Base-by-base conservation (phyloP, 2,888 invertebrate species). In the Pachliopta kotzebuea region DNA sequence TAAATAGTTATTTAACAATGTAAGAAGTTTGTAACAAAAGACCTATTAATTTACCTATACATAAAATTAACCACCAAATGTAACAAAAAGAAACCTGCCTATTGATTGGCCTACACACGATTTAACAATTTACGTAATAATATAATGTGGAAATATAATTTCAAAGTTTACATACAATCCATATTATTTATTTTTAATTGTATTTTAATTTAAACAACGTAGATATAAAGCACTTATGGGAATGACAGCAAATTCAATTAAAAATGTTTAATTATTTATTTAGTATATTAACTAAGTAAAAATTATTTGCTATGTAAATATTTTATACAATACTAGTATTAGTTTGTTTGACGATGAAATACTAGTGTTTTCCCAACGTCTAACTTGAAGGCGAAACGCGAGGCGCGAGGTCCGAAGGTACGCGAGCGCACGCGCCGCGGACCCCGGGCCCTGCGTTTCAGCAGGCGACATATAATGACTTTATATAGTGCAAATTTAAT, bases 221-320 rank as follows among this genome's bases (percentile, higher is more conserved):
- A 88, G 86, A 86, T 88, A 91, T 92, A 92, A 92, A 92, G 92
- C 92, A 92, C 92, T 92, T 92, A 86, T 92, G 92, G 92, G 89
- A 91, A 92, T 92, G 92, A 92, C 90, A 92, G 92, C 92, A 91
- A 92, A 92, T 92, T 89, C 88, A 92, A 92, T 92, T 88, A 92
- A 90, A 92, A 92, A 90, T 85, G 85, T 87, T 89, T 83, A 83
- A 83, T 86, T 87, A 88, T 87, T 87, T 85, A 87, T 89, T 90
- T 88, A 88, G 81, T 89, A 86, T 85, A 88, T 86, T 90, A 91
- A 91, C 90, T 90, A 90, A 91, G 88, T 90, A 91, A 90, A 90
- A 91, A 90, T 90, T 90, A 90, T 89, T 88, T 80, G 81, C 91
- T 91, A 91, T 89, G 84, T 91, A 90, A 90, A 90, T 91, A 90